Evolutionary conservation across 1,140 invertebrate species (phyloP).

Genomic region (Micrasema minimum): DNA sequence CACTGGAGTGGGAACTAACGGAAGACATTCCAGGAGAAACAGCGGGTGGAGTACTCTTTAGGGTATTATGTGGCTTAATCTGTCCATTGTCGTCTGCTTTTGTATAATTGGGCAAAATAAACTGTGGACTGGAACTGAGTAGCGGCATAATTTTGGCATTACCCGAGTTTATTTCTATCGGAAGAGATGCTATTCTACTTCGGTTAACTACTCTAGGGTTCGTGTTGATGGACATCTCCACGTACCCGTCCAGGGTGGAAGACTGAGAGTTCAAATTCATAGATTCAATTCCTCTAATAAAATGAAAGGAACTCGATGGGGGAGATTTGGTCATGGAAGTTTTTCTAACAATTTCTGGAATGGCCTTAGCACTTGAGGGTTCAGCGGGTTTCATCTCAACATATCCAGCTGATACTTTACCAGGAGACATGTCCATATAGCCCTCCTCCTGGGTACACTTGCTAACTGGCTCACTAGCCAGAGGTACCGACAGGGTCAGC

Average conservation of each 20-base stretch:
- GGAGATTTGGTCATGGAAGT: constrained; percentile 43
- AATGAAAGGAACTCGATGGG: neutral
- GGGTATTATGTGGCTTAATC: constrained; percentile 2
- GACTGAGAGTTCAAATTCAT: constrained; percentile 11
- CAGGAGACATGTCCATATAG: constrained; percentile 70
- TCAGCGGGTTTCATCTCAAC: constrained; percentile 56
- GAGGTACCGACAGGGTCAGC: constrained; percentile 31
- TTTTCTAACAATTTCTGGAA: constrained; percentile 42
- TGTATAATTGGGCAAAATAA: constrained; percentile 21
- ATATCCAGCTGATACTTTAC: constrained; percentile 55
- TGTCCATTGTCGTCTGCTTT: constrained; percentile 38
- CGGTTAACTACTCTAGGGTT: constrained; percentile 15
- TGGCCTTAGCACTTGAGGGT: constrained; percentile 37
- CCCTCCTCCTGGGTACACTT: constrained; percentile 62
- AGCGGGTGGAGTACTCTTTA: constrained; percentile 60
- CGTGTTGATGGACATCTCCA: constrained; percentile 68
- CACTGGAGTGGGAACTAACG: constrained; percentile 57
- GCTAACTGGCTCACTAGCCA: constrained; percentile 25
- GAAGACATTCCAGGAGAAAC: constrained; percentile 56
- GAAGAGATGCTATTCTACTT: constrained; percentile 63
- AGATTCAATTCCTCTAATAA: neutral
- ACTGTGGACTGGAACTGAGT: constrained; percentile 42
- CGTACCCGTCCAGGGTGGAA: constrained; percentile 67
- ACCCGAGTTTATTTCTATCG: constrained; percentile 66
- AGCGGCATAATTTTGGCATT: constrained; percentile 29